These are phyloP conservation scores for Micronisus gabar DNA, from an alignment of 2,113 vertebrate genomes.

Conservation along the genomic window DNA sequence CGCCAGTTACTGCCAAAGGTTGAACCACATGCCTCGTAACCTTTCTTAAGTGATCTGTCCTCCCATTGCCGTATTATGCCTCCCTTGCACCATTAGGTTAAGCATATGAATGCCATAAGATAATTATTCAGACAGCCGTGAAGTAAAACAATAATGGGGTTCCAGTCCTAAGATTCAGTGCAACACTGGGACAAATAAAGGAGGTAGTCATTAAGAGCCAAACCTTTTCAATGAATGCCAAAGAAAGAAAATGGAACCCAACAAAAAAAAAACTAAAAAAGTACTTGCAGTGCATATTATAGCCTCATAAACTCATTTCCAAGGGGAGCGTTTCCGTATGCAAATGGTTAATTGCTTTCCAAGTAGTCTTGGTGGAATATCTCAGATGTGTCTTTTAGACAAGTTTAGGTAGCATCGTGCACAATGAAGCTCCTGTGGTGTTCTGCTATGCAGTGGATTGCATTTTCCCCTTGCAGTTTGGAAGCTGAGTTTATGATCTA, in stretches of 20 bases:
- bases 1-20: not conserved
- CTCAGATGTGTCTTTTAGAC: not conserved
- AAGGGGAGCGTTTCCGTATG: not conserved
- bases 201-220: slow-evolving; percentile 11
- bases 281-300: not conserved
- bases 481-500: not conserved
- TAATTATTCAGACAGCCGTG: slow-evolving; percentile 8
- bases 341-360: slow-evolving; percentile 25
- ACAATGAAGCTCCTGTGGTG: not conserved
- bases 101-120: not conserved
- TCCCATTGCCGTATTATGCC: not conserved
- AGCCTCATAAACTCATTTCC: not conserved
- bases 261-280: not conserved
- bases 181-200: not conserved
- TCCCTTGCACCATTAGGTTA: slow-evolving; percentile 17
- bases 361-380: not conserved
- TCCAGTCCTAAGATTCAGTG: not conserved
- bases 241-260: not conserved
- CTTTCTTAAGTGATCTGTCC: slow-evolving; percentile 11
- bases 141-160: not conserved
- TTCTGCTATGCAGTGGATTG: not conserved
- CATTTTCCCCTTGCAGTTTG: not conserved
- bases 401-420: not conserved
- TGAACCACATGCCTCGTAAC: not conserved
- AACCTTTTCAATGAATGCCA: not conserved